Conservation (phyloP, 23 tunicate genomes). For the Ciona savignyi region DNA sequence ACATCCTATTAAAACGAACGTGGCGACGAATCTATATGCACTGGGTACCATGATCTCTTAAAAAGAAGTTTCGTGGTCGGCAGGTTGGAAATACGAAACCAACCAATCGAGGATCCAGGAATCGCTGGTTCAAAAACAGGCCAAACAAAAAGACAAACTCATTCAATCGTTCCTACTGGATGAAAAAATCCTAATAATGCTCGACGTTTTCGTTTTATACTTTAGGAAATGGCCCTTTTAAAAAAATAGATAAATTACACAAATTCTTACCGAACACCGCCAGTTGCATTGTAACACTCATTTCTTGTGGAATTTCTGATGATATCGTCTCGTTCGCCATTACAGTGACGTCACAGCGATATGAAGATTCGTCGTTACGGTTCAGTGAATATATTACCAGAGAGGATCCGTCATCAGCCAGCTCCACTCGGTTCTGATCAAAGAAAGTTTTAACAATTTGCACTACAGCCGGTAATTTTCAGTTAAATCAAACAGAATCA, state of each 20-base stretch:
- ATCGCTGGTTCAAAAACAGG: no score
- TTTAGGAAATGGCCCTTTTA: background rate
- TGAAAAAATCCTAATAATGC: background rate
- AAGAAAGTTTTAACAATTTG: no score
- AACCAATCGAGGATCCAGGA: no score
- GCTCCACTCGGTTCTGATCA: slow-evolving; percentile 15
- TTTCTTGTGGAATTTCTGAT: slow-evolving; percentile 20
- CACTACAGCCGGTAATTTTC: no score
- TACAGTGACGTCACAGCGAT: slow-evolving; percentile 29
- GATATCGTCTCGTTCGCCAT: background rate
- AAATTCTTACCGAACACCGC: slow-evolving; percentile 29
- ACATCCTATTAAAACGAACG: no score
- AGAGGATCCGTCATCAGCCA: slow-evolving; percentile 24
- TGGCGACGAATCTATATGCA: no score
- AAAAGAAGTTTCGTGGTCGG: no score
- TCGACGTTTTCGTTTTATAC: background rate
- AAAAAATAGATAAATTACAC: no score
- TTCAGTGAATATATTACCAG: slow-evolving; percentile 15
- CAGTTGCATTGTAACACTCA: slow-evolving; percentile 7
- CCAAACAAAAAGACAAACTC: no score
- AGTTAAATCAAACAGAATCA: no score
- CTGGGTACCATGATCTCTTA: no score
- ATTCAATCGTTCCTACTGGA: background rate
- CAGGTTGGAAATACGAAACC: no score
- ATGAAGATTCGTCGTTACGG: slow-evolving; percentile 17